Evolutionary conservation across 2,797 vertebrate species (phyloP).

Genomic region (Trichosurus vulpecula): DNA sequence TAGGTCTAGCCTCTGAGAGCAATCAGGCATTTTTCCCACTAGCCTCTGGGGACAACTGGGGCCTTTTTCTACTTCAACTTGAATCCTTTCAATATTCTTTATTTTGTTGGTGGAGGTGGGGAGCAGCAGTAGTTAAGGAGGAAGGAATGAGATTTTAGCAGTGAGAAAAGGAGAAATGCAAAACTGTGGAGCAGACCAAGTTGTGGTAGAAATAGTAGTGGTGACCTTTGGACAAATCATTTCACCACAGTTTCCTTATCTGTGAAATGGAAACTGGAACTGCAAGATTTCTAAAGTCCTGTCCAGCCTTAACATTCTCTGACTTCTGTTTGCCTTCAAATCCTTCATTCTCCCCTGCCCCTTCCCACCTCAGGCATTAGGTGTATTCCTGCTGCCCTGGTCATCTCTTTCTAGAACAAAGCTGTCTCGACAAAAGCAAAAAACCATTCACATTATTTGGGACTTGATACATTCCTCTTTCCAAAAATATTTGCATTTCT

Average conservation of each 20-base stretch:
- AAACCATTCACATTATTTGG: neutral
- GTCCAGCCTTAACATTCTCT: neutral
- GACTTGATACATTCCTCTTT: neutral
- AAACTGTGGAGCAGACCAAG: neutral
- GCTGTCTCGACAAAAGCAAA: neutral
- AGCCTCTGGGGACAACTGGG: neutral
- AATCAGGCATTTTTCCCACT: neutral
- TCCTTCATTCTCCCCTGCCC: neutral
- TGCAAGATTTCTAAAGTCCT: neutral
- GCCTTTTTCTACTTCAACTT: neutral
- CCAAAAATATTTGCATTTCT: neutral
- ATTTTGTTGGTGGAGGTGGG: neutral
- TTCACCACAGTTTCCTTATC: neutral
- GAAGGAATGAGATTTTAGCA: neutral
- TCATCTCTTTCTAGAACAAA: neutral
- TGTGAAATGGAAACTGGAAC: neutral
- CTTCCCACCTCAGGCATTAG: neutral
- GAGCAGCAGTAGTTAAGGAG: neutral
- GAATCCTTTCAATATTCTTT: neutral
- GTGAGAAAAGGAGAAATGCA: neutral
- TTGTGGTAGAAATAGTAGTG: neutral
- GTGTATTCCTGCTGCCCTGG: neutral
- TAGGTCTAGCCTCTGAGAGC: neutral
- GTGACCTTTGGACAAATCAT: neutral
- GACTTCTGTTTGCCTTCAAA: neutral